phyloP scores from a whole-genome alignment of 2,797 vertebrate species.

The Malurus splendens region DNA sequence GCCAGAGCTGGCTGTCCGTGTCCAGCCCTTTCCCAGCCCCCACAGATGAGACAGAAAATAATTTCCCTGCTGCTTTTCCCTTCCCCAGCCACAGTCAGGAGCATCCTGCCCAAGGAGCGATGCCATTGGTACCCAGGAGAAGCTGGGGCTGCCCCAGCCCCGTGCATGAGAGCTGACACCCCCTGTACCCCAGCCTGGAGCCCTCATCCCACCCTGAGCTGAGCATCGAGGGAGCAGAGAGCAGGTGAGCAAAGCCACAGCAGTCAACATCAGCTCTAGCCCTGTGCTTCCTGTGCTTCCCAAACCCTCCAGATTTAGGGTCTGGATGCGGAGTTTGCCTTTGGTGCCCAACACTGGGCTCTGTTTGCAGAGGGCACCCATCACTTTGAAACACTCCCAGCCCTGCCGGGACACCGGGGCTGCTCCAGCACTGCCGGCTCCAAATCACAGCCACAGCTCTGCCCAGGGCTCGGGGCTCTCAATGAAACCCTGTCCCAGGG shows the following conservation, averaged over 20 bases:
- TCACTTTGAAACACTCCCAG: background rate
- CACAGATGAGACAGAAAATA: background rate
- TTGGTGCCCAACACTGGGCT: background rate
- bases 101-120: fast-evolving
- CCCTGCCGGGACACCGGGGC: background rate
- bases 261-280: fast-evolving
- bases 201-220: background rate
- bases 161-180: fast-evolving
- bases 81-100: background rate
- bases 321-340: background rate
- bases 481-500: background rate
- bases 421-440: fast-evolving
- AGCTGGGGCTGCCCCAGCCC: background rate
- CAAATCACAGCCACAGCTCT: background rate
- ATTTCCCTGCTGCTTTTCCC: background rate
- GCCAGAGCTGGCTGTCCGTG: background rate
- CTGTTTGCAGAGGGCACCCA: background rate
- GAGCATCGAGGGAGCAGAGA: background rate
- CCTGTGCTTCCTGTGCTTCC: fast-evolving
- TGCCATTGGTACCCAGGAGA: background rate
- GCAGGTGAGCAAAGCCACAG: background rate
- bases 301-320: background rate
- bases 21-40: background rate
- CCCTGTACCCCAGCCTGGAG: background rate
- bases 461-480: background rate